A percentile compares a stretch with the other conserved stretches of the same genome.
phyloP scores from a whole-genome alignment of 2,888 invertebrate species.

The Dilophus febrilis region DNA sequence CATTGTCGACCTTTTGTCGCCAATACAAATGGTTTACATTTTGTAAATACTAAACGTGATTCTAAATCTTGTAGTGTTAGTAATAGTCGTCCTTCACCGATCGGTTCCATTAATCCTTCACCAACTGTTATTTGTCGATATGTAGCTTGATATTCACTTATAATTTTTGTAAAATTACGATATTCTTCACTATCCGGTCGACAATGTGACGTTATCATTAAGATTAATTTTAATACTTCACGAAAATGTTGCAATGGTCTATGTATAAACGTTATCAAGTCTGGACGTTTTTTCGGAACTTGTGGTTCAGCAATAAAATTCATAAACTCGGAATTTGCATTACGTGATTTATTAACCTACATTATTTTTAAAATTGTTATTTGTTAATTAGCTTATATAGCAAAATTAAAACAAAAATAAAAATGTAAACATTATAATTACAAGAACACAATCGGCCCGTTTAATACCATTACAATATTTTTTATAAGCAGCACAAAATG shows the following conservation, averaged over 20 bases:
- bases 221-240: constrained; percentile 41
- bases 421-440: constrained; percentile 25
- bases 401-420: background rate
- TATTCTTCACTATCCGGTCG: constrained; percentile 29
- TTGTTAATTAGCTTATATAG: too few relatives aligned
- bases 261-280: constrained; percentile 68
- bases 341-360: constrained; percentile 50
- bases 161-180: constrained; percentile 28
- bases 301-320: constrained; percentile 64
- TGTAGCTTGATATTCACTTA: constrained; percentile 36
- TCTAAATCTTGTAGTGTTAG: constrained; percentile 71
- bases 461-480: constrained; percentile 72
- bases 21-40: constrained; percentile 76
- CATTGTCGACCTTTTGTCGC: constrained; percentile 72
- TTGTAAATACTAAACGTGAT: constrained; percentile 74
- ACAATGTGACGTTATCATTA: constrained; percentile 32
- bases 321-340: constrained; percentile 61
- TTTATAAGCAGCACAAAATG: constrained; percentile 60
- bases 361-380: too few relatives aligned
- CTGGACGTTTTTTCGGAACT: constrained; percentile 64
- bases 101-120: constrained; percentile 70
- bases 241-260: constrained; percentile 70
- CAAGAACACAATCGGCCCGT: constrained; percentile 69
- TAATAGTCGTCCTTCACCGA: constrained; percentile 65
- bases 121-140: constrained; percentile 72